Conservation (phyloP, 2,797 vertebrate species). For the Myotis daubentonii region DNA sequence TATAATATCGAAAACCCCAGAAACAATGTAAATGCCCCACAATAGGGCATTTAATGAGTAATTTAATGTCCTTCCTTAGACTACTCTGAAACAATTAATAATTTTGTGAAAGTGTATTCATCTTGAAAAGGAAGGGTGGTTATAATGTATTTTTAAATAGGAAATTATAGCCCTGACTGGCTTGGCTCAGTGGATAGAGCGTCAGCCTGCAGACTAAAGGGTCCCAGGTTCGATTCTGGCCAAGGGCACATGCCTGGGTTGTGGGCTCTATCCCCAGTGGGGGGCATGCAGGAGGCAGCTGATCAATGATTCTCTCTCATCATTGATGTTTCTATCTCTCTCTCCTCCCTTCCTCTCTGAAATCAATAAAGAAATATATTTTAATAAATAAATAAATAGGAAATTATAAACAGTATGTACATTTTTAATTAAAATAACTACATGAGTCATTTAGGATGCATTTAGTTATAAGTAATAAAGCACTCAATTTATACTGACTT, state of each 20-base stretch:
- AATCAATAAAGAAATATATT: no score
- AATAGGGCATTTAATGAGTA: neutral
- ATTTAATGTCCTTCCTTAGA: neutral
- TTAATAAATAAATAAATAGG: neutral
- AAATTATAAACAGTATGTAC: neutral
- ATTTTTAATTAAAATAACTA: conserved; percentile 21
- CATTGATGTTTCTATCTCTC: no score
- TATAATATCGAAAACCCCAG: neutral
- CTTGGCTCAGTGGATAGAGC: no score
- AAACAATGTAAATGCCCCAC: neutral
- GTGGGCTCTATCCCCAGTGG: no score
- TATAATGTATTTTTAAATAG: neutral
- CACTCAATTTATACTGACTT: neutral
- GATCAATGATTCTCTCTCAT: no score
- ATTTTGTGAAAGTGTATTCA: neutral
- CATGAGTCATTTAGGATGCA: neutral
- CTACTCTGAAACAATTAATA: neutral
- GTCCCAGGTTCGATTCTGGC: no score
- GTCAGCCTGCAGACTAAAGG: no score
- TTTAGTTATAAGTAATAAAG: conserved; percentile 19
- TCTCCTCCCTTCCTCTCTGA: no score
- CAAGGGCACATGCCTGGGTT: no score
- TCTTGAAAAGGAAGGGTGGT: neutral
- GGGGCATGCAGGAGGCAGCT: no score
- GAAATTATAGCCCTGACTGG: neutral